A percentile compares a stretch with the other conserved stretches of the same genome.
phyloP scores from a whole-genome alignment of 2,797 vertebrate genomes.

The Phalanger gymnotis region DNA sequence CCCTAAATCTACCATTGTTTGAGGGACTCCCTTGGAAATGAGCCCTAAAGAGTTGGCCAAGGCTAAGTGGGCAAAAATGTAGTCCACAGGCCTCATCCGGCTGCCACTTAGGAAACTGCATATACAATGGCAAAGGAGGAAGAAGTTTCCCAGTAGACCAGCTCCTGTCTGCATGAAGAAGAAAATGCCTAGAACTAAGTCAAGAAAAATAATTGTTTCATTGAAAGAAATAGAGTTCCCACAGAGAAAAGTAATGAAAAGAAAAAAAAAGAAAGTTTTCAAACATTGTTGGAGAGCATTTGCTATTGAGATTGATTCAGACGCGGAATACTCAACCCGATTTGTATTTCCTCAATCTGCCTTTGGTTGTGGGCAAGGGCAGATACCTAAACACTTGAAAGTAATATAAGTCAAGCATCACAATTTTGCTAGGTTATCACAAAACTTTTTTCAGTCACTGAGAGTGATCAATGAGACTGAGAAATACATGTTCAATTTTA shows the following conservation, averaged over 20 bases:
- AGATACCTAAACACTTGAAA: too few species aligned
- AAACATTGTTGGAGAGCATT: not conserved
- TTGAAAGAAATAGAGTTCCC: too few species aligned
- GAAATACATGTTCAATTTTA: not conserved
- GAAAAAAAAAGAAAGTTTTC: not conserved
- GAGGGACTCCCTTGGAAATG: conserved; percentile 1
- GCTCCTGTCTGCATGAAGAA: not conserved
- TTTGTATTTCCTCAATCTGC: not conserved
- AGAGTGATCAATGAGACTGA: not conserved
- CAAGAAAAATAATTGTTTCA: not conserved
- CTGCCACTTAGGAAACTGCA: not conserved
- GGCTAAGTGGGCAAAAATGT: not conserved
- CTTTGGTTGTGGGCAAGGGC: too few species aligned
- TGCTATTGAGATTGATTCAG: not conserved
- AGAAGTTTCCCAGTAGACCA: conserved; percentile 10
- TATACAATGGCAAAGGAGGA: not conserved
- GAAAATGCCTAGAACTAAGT: not conserved
- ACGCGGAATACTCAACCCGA: not conserved
- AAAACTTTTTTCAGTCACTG: not conserved
- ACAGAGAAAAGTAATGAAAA: not conserved
- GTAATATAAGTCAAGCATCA: too few species aligned
- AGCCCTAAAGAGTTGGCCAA: not conserved
- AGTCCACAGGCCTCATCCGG: not conserved
- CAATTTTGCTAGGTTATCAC: not conserved
- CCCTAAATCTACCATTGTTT: not conserved